Evolutionary conservation across 2,113 vertebrate species (phyloP), one percentile per base, ranked within the genome.

Genomic region (Nymphicus hollandicus): DNA sequence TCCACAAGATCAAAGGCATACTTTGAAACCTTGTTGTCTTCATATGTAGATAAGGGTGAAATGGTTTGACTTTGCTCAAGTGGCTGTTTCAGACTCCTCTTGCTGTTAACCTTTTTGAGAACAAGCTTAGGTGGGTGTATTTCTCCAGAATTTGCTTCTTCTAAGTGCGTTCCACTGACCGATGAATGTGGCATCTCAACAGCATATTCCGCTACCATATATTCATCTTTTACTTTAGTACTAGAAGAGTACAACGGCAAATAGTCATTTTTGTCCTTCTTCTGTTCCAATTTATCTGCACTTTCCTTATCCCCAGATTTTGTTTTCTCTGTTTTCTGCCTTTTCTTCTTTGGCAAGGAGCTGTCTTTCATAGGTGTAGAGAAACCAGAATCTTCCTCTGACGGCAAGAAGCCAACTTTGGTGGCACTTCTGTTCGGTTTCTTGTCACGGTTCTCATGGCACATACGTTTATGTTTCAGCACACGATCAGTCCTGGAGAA

Each of bases 401-500:
- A 98, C 84, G 96, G 98, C 91, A 98, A 93, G 91, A 98, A 98
- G 92, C 98, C 98, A 58, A 98, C 98, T 98, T 99, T 99, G 95
- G 98, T 98, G 84, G 98, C 98, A 88, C 98, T 98, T 98, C 99
- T 99, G 95, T 98, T 98, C 16, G 97, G 97, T 95, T 99, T 99
- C 96, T 98, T 98, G 93, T 99, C 99, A 31, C 99, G 98, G 97
- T 99, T 99, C 97, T 99, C 99, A 92, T 99, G 99, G 98, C 99
- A 99, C 99, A 99, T 99, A 86, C 99, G 98, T 97, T 99, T 99
- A 98, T 99, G 99, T 98, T 99, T 99, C 97, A 99, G 97, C 80
- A 99, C 99, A 80, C 99, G 98, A 96, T 99, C 99, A 22, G 99
- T 99, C 98, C 99, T 99, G 96, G 99, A 99, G 97, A 99, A 99